Percentiles rank a stretch among this genome's conserved stretches.
Conservation (phyloP, 1,140 invertebrate genomes). For the Trissolcus basalis region DNA sequence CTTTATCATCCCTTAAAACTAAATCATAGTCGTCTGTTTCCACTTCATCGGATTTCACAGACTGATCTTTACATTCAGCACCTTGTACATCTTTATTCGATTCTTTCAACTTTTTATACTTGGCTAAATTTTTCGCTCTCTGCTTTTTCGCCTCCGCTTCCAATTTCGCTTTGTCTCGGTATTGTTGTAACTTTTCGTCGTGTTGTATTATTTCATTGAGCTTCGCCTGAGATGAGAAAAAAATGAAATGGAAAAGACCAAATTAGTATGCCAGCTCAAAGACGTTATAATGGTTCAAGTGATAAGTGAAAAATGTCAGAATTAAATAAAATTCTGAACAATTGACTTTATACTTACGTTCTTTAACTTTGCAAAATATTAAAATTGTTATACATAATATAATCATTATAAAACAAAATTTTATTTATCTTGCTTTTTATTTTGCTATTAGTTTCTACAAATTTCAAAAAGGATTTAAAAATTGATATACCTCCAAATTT, state of each 20-base stretch:
- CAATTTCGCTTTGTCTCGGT: conserved; percentile 70
- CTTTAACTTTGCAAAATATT: too few species aligned
- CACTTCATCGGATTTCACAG: conserved; percentile 31
- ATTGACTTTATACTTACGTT: too few species aligned
- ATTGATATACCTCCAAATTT: conserved; percentile 63
- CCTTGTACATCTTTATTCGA: conserved; percentile 53
- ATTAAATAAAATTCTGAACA: too few species aligned
- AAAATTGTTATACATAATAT: too few species aligned
- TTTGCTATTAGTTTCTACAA: too few species aligned
- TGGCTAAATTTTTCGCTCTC: conserved; percentile 54
- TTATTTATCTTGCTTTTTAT: too few species aligned
- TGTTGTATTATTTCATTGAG: conserved; percentile 78
- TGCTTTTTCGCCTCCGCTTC: conserved; percentile 65
- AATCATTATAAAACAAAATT: too few species aligned
- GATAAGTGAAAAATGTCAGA: too few species aligned
- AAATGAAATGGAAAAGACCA: too few species aligned
- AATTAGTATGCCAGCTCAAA: too few species aligned
- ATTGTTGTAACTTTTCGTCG: conserved; percentile 77
- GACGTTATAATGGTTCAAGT: too few species aligned
- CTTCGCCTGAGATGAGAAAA: conserved; percentile 68
- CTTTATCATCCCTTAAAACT: conserved; percentile 71
- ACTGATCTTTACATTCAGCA: conserved; percentile 53
- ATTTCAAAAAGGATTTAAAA: not conserved
- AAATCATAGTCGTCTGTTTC: conserved; percentile 61
- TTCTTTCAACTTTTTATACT: conserved; percentile 64